Evolutionary conservation across 2,888 invertebrate genomes (phyloP).

Genomic region (Melanophora roralis): DNA sequence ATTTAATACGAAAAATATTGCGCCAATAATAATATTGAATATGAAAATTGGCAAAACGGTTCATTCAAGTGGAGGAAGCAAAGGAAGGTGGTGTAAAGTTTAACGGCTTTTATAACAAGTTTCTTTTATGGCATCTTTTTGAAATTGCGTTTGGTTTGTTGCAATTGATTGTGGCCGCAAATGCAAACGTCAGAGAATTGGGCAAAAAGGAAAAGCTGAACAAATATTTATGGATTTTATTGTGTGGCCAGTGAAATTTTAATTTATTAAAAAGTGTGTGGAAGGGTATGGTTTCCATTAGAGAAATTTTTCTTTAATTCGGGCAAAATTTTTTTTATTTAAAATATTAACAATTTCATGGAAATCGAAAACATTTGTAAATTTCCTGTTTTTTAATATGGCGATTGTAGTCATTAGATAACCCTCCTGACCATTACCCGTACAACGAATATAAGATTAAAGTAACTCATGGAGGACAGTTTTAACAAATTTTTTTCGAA

Average conservation of each 20-base stretch:
- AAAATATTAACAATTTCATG: too few relatives aligned
- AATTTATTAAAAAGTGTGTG: neutral
- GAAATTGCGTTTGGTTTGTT: neutral
- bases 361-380: too few relatives aligned
- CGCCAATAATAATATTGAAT: neutral
- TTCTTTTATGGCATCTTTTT: neutral
- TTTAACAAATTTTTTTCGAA: too few relatives aligned
- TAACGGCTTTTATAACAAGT: neutral
- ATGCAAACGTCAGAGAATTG: neutral
- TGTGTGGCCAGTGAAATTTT: neutral
- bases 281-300: too few relatives aligned
- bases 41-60: conserved; percentile 9
- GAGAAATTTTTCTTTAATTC: too few relatives aligned
- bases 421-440: too few relatives aligned
- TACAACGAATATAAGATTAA: too few relatives aligned
- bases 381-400: too few relatives aligned
- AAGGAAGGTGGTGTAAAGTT: conserved; percentile 1
- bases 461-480: too few relatives aligned
- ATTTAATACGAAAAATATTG: neutral
- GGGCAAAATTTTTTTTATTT: too few relatives aligned
- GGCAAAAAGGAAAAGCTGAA: neutral
- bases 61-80: neutral
- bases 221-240: neutral
- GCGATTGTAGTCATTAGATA: too few relatives aligned
- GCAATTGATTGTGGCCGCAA: neutral